Base-by-base conservation (phyloP, 2,797 vertebrate species). In the Syndactyla subalaris region DNA sequence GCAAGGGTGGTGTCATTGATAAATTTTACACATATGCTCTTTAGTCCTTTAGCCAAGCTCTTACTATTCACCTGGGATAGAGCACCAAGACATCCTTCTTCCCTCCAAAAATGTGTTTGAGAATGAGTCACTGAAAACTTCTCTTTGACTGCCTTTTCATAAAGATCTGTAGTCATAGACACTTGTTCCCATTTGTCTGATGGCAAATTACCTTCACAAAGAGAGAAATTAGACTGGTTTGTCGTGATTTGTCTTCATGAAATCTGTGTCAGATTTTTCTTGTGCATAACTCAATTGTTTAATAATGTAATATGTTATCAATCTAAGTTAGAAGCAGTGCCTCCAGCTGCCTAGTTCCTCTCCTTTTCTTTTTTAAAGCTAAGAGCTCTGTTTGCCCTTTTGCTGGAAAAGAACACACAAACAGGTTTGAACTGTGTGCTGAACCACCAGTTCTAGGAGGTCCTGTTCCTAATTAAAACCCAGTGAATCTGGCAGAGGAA, bases 401-500 rank as follows among this genome's bases (percentile, higher is more conserved):
- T 80, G 30, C 48, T 89, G 57, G 65, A 71, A 93, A 85, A 92
- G 48, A 89, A 16, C 74, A 82, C 6, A 45, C 77, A 91, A 92
- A 92, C 30, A 76, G 58, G 26, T 39, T 62, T 78, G 51, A 92
- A 73, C 4, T 66, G 36, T 55, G 22, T 26, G 19, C 70, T 80
- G 43, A 86, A 61, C 46, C n/a, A 49, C 8, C 14, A 75, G 57
- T n/a, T 66, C 20, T 45, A 78, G 68, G 61, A 43, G 55, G 46
- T 83, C 81, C 61, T 61, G 22, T 27, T 92, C 71, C 62, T 73
- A 80, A 92, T 82, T 88, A 95, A 93, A 89, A 62, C n/a, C 20
- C 73, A 45, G 36, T 57, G 76, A 92, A 70, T 45, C 66, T 92
- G 73, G 59, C 87, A 88, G 58, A 79, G 34, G 19, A 89, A 78